Percentiles rank a stretch among this genome's conserved stretches.
phyloP scores from a whole-genome alignment of 2,113 vertebrate genomes.

The Talpa occidentalis region DNA sequence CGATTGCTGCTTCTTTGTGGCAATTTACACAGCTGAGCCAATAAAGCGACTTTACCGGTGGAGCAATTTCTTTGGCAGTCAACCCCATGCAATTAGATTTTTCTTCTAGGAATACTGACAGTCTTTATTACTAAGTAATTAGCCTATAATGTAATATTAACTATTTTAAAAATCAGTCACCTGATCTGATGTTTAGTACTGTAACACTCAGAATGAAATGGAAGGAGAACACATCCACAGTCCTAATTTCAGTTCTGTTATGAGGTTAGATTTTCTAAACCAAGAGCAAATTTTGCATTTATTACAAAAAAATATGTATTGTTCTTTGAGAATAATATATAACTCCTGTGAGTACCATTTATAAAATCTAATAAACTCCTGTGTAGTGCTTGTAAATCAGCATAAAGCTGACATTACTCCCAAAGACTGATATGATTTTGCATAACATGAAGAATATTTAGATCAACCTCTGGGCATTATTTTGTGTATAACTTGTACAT shows the following conservation, averaged over 20 bases:
- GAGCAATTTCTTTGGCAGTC: slow-evolving; percentile 66
- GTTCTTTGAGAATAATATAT: slow-evolving; percentile 54
- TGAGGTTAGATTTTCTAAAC: slow-evolving; percentile 35
- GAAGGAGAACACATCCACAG: background rate
- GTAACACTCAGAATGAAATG: slow-evolving; percentile 24
- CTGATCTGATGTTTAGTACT: slow-evolving; percentile 55
- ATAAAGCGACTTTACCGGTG: slow-evolving; percentile 61
- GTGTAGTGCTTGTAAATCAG: slow-evolving; percentile 58
- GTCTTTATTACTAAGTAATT: slow-evolving; percentile 79
- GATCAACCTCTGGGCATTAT: background rate
- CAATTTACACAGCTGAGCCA: slow-evolving; percentile 66
- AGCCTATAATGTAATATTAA: slow-evolving; percentile 67
- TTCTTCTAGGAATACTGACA: slow-evolving; percentile 58
- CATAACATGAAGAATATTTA: slow-evolving; percentile 58
- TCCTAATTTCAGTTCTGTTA: slow-evolving; percentile 59
- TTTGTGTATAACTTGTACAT: background rate
- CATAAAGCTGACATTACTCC: slow-evolving; percentile 59
- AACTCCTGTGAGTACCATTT: slow-evolving; percentile 63
- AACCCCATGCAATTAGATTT: slow-evolving; percentile 58
- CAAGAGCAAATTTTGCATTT: slow-evolving; percentile 59
- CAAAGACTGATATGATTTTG: slow-evolving; percentile 65
- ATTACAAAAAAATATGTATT: slow-evolving; percentile 54
- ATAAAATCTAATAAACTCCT: slow-evolving; percentile 70
- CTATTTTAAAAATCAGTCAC: slow-evolving; percentile 56
- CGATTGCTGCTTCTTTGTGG: background rate